Conservation (phyloP, 2,113 vertebrate genomes). For the Sinocyclocheilus rhinocerous region DNA sequence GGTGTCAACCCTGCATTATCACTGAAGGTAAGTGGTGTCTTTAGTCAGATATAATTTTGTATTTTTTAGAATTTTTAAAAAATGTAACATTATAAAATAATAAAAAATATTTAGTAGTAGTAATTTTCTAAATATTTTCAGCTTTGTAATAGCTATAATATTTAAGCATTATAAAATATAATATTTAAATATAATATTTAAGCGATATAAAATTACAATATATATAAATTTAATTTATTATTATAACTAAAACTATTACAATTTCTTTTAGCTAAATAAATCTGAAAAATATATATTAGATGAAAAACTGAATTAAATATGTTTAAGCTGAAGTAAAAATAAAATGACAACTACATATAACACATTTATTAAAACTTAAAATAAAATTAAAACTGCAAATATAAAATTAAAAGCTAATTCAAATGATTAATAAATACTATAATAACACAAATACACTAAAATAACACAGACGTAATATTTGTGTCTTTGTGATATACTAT, state of each 20-base stretch:
- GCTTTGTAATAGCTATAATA: too few species aligned
- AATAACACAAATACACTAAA: neutral
- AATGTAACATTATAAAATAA: neutral
- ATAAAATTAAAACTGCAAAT: neutral
- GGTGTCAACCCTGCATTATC: slow-evolving; percentile 18
- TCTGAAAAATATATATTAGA: too few species aligned
- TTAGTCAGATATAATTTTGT: neutral
- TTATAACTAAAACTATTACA: too few species aligned
- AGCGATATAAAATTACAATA: neutral
- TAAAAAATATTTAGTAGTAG: too few species aligned
- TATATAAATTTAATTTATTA: too few species aligned
- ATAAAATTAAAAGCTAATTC: too few species aligned
- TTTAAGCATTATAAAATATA: too few species aligned
- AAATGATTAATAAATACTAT: neutral
- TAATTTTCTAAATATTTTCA: too few species aligned
- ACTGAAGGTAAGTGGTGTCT: slow-evolving; percentile 50
- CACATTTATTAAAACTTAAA: neutral
- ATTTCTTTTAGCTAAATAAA: too few species aligned
- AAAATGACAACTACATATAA: too few species aligned
- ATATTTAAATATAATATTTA: neutral
- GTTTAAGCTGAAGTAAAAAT: too few species aligned
- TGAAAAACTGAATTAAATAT: too few species aligned
- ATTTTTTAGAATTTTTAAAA: neutral
- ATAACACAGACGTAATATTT: neutral
- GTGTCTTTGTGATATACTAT: neutral